A percentile compares a stretch with the other conserved stretches of the same genome.
Evolutionary conservation across 2,888 invertebrate genomes (phyloP).

Genomic region (Eilema griseolum): DNA sequence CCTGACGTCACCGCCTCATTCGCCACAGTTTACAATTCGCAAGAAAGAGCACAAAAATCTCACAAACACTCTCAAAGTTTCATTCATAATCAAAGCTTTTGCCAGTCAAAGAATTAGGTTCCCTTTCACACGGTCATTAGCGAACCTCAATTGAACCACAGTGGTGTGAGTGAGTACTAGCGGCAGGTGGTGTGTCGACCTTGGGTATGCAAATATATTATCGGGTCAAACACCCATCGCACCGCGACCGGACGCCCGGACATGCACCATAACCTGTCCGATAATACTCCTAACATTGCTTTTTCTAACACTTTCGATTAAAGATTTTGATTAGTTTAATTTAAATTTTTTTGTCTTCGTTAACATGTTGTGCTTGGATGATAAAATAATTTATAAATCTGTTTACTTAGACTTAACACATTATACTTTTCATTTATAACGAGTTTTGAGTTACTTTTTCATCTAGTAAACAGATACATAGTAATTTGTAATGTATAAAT

Average conservation of each 20-base stretch:
- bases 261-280: constrained; percentile 31
- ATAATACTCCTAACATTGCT: constrained; percentile 30
- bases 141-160: constrained; percentile 43
- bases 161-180: constrained; percentile 44
- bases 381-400: neutral
- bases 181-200: constrained; percentile 72
- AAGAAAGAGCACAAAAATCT: constrained; percentile 14
- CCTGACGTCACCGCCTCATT: constrained; percentile 4
- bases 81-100: constrained; percentile 36
- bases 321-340: constrained; percentile 16
- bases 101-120: constrained; percentile 43
- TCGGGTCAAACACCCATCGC: constrained; percentile 70
- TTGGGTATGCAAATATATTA: constrained; percentile 72
- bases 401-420: neutral
- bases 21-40: constrained; percentile 12
- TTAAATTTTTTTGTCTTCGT: constrained; percentile 12
- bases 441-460: neutral
- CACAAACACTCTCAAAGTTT: constrained; percentile 23
- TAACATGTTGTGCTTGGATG: neutral
- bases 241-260: constrained; percentile 48
- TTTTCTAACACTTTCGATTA: constrained; percentile 43
- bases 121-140: constrained; percentile 47
- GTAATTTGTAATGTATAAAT: neutral
- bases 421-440: neutral
- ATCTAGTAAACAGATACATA: neutral